Evolutionary conservation across 1,140 invertebrate genomes (phyloP).

Genomic region (Drepana arcuata): DNA sequence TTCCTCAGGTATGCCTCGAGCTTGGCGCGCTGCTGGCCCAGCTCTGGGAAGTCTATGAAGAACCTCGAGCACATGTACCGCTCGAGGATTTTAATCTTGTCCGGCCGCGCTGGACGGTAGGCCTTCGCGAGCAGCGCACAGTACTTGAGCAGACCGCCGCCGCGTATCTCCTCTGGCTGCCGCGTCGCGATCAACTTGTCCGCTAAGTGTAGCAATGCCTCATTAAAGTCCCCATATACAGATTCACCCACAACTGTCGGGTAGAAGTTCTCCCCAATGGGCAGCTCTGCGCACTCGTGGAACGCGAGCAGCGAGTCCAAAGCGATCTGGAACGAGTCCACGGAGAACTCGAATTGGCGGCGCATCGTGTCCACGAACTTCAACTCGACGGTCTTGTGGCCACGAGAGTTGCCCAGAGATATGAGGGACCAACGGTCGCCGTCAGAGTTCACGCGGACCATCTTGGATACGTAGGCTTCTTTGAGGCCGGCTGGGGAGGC

Average conservation of each 20-base stretch:
- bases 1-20: slow-evolving; percentile 96
- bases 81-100: slow-evolving; percentile 93
- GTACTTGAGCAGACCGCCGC: slow-evolving; percentile 98
- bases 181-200: slow-evolving; percentile 96
- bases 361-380: slow-evolving; percentile 99
- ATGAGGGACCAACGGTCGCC: slow-evolving; percentile 98
- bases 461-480: slow-evolving; percentile 99
- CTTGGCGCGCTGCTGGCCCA: slow-evolving; percentile 92
- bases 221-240: slow-evolving; percentile 97
- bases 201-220: slow-evolving; percentile 94
- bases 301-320: slow-evolving; percentile 95
- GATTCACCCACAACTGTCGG: slow-evolving; percentile 97
- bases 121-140: slow-evolving; percentile 95
- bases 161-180: slow-evolving; percentile 98
- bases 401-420: slow-evolving; percentile 92
- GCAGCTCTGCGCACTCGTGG: slow-evolving; percentile 92
- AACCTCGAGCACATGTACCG: slow-evolving; percentile 99
- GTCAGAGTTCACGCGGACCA: slow-evolving; percentile 98
- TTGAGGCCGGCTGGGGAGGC: slow-evolving; percentile 95
- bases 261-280: slow-evolving; percentile 96
- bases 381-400: slow-evolving; percentile 93
- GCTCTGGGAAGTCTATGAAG: slow-evolving; percentile 99
- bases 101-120: slow-evolving; percentile 89
- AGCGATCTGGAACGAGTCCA: slow-evolving; percentile 99
- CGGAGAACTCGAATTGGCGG: slow-evolving; percentile 98